Evolutionary conservation across 1,140 invertebrate genomes (phyloP).

Genomic region (Drosophila rufa): DNA sequence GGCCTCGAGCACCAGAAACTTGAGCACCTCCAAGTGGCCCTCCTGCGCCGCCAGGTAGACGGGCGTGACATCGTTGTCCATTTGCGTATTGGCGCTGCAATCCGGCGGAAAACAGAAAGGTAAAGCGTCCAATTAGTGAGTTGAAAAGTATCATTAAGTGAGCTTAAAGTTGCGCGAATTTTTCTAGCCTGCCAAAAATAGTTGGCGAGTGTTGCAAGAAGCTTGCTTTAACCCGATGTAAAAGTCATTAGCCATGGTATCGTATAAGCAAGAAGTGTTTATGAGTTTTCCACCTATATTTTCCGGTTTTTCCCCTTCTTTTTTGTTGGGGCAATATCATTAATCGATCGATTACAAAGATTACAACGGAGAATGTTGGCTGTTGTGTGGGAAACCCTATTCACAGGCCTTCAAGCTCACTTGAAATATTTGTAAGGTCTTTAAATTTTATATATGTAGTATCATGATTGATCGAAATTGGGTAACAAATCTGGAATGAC

Average conservation of each 20-base stretch:
- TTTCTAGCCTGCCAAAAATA: constrained; percentile 18
- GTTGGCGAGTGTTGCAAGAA: neutral
- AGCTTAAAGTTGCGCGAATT: constrained; percentile 44
- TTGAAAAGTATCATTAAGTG: constrained; percentile 11
- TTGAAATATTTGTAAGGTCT: neutral
- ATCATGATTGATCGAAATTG: neutral
- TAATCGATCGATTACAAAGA: constrained; percentile 20
- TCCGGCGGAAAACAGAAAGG: constrained; percentile 10
- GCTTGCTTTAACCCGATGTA: neutral
- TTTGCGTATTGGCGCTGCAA: constrained; percentile 92
- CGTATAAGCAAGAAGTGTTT: neutral
- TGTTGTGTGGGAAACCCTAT: constrained; percentile 18
- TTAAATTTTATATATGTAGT: neutral
- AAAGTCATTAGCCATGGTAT: constrained; percentile 4
- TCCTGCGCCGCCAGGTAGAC: constrained; percentile 95
- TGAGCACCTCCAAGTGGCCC: constrained; percentile 93
- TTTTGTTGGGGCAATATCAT: constrained; percentile 5
- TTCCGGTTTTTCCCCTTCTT: constrained; percentile 11
- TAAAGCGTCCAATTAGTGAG: constrained; percentile 16
- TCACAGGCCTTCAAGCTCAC: neutral
- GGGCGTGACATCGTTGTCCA: constrained; percentile 96
- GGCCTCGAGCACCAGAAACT: constrained; percentile 92
- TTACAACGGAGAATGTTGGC: neutral
- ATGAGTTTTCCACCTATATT: neutral
- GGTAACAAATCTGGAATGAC: neutral